A percentile compares a stretch with the other conserved stretches of the same genome.
Evolutionary conservation across 2,888 invertebrate genomes (phyloP).

Genomic region (Drosophila merina): DNA sequence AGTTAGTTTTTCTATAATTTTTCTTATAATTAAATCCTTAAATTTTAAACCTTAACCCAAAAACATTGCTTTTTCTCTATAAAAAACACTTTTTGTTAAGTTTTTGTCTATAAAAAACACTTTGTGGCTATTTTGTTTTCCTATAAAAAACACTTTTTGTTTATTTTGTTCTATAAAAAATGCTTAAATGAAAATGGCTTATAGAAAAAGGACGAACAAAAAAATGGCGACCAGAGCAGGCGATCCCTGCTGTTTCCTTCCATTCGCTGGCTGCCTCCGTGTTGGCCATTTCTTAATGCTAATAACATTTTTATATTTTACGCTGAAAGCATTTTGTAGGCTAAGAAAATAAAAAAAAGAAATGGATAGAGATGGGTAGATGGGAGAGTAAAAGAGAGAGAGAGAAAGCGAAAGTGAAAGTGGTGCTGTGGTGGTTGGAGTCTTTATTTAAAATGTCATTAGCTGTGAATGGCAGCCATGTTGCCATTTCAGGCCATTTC

Average conservation of each 20-base stretch:
- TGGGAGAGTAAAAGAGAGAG: not conserved
- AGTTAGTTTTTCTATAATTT: no score
- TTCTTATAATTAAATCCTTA: no score
- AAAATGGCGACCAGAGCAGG: slow-evolving; percentile 50
- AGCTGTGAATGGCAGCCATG: slow-evolving; percentile 69
- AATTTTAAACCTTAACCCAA: not conserved
- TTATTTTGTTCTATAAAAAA: not conserved
- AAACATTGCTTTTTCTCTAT: no score
- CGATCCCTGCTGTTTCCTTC: slow-evolving; percentile 23
- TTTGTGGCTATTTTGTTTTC: no score
- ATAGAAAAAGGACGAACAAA: slow-evolving; percentile 25
- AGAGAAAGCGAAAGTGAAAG: not conserved
- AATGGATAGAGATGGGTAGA: slow-evolving; percentile 5
- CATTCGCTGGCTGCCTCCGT: slow-evolving; percentile 13
- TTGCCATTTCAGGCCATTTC: slow-evolving; percentile 63
- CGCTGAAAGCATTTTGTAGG: slow-evolving; percentile 45
- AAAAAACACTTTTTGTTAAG: not conserved
- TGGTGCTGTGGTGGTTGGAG: slow-evolving; percentile 8
- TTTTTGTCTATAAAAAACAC: not conserved
- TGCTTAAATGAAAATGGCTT: slow-evolving; percentile 15
- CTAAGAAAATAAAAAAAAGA: slow-evolving; percentile 9
- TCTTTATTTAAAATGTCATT: slow-evolving; percentile 63
- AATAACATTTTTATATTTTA: slow-evolving; percentile 63
- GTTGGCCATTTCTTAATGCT: slow-evolving; percentile 48
- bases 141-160: no score